These are phyloP conservation scores for Syngnathus floridae DNA, from an alignment of 2,113 vertebrate genomes.

Conservation along the genomic window DNA sequence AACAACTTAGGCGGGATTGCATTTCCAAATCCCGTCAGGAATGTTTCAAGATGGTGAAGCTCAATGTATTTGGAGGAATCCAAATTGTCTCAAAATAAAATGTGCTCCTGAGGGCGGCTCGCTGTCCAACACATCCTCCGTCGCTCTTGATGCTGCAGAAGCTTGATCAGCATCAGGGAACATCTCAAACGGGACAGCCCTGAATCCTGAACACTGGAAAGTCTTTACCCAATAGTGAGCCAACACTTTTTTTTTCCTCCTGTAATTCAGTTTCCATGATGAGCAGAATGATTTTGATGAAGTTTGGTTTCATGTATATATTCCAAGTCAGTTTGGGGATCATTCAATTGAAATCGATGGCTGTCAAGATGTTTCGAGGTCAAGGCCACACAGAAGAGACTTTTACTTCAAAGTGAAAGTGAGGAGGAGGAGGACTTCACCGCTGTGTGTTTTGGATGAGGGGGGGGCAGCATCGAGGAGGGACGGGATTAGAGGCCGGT, in stretches of 20 bases:
- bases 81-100: too few species aligned
- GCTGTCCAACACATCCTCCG: too few species aligned
- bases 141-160: too few species aligned
- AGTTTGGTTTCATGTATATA: not conserved
- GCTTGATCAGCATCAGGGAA: too few species aligned
- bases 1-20: not conserved
- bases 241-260: too few species aligned
- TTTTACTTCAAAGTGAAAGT: conserved; percentile 19
- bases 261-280: too few species aligned
- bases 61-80: too few species aligned
- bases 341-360: not conserved
- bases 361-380: conserved; percentile 11
- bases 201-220: too few species aligned
- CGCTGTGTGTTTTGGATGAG: conserved; percentile 29
- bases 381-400: conserved; percentile 31
- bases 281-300: not conserved
- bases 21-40: not conserved
- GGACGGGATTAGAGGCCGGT: conserved; percentile 52
- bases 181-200: too few species aligned
- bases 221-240: too few species aligned
- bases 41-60: not conserved
- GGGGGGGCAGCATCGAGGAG: conserved; percentile 21
- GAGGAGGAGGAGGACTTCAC: conserved; percentile 29
- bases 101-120: too few species aligned
- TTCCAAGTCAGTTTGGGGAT: not conserved